Conservation (phyloP, 2,113 vertebrate genomes). For the Chunga burmeisteri region DNA sequence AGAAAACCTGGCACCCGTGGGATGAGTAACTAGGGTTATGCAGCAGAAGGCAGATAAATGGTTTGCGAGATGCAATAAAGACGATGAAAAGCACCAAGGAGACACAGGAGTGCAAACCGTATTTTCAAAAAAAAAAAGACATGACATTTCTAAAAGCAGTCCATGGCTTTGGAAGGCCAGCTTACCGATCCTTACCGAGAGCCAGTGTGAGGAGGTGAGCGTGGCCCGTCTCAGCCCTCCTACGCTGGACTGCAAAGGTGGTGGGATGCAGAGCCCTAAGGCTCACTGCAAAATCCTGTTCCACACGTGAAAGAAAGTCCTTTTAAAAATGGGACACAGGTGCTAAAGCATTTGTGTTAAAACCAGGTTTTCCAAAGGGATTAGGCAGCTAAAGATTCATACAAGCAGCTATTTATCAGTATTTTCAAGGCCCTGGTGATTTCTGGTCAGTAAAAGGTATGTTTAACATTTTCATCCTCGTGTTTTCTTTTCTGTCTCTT, state of each 20-base stretch:
- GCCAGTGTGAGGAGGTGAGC: not conserved
- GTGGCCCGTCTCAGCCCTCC: not conserved
- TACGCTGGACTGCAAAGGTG: fast-evolving
- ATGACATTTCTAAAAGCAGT: not conserved
- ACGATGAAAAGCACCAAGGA: not conserved
- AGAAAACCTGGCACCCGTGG: not conserved
- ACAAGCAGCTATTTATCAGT: not conserved
- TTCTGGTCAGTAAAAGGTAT: not conserved
- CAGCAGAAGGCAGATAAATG: not conserved
- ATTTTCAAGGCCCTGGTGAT: not conserved
- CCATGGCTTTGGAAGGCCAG: not conserved
- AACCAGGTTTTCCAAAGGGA: not conserved
- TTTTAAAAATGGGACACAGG: not conserved
- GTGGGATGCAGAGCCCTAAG: not conserved
- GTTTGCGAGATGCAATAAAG: fast-evolving
- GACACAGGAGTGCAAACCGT: not conserved
- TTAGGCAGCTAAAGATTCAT: not conserved
- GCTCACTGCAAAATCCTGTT: not conserved
- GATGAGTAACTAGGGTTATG: not conserved
- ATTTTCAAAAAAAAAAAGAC: not conserved
- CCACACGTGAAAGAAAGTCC: not conserved
- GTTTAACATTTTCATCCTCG: not conserved
- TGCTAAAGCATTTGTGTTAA: not conserved
- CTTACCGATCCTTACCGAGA: not conserved
- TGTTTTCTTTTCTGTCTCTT: not conserved